phyloP scores from a whole-genome alignment of 2,797 vertebrate genomes.

The Tauraco hartlaubi region DNA sequence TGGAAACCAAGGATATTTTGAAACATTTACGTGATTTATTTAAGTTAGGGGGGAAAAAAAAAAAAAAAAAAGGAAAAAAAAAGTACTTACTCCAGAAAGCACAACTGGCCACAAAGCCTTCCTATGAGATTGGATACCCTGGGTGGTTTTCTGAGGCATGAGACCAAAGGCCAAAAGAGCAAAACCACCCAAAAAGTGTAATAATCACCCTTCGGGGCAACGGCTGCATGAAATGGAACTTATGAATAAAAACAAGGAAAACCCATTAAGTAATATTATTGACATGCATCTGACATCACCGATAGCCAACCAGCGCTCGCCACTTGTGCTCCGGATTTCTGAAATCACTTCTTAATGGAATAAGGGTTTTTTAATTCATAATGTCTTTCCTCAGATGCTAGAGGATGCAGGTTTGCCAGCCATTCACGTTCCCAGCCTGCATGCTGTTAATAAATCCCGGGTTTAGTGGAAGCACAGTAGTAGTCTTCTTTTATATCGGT shows the following conservation, averaged over 20 bases:
- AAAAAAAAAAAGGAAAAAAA: background rate
- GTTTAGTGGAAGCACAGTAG: background rate
- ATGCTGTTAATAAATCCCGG: background rate
- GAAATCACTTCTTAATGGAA: slow-evolving; percentile 55
- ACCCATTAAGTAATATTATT: slow-evolving; percentile 69
- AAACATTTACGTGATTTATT: background rate
- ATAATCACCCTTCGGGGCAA: slow-evolving; percentile 59
- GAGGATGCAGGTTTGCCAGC: slow-evolving; percentile 38
- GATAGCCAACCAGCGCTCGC: slow-evolving; percentile 18
- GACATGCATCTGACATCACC: slow-evolving; percentile 51
- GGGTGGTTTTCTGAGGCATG: slow-evolving; percentile 56
- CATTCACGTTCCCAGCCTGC: background rate
- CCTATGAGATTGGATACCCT: slow-evolving; percentile 41
- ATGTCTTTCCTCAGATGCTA: slow-evolving; percentile 24
- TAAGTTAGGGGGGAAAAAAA: background rate
- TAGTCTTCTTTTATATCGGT: background rate
- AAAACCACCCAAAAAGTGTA: slow-evolving; percentile 72
- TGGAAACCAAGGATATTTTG: slow-evolving; percentile 49
- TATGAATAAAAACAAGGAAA: slow-evolving; percentile 70
- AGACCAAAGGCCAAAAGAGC: slow-evolving; percentile 67
- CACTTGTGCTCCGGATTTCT: slow-evolving; percentile 28
- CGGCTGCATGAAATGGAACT: slow-evolving; percentile 52
- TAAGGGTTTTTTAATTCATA: background rate
- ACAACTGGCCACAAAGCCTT: slow-evolving; percentile 35
- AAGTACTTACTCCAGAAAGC: slow-evolving; percentile 23